Evolutionary conservation across 1,140 invertebrate species (phyloP).

Genomic region (Aphis gossypii): DNA sequence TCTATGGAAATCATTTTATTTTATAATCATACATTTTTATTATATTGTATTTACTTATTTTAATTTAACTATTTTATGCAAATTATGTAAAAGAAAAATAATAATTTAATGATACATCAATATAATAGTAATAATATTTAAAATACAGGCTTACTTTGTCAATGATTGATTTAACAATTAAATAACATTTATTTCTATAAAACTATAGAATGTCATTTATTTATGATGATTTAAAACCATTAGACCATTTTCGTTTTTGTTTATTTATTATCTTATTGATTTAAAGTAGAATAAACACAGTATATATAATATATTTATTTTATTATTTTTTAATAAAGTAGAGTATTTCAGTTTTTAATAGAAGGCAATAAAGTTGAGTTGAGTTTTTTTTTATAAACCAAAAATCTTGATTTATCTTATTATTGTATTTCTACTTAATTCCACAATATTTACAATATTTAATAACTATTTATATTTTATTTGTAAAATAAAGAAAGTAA

Average conservation of each 20-base stretch:
- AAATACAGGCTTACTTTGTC: neutral
- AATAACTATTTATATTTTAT: neutral
- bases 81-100: neutral
- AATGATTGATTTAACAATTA: neutral
- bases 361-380: neutral
- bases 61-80: neutral
- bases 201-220: neutral
- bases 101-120: neutral
- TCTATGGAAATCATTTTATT: neutral
- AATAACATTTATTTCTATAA: neutral
- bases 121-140: neutral
- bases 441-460: neutral
- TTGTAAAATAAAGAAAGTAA: neutral
- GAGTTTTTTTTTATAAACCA: neutral
- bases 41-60: too few relatives aligned
- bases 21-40: neutral
- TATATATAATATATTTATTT: neutral
- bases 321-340: neutral
- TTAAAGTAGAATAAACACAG: neutral
- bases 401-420: neutral
- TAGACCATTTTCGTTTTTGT: neutral
- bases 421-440: neutral
- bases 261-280: neutral
- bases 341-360: neutral
- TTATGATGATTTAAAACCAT: neutral